These are phyloP conservation scores for Eupelmus urozonus DNA, from an alignment of 2,888 invertebrate genomes.

Conservation along the genomic window DNA sequence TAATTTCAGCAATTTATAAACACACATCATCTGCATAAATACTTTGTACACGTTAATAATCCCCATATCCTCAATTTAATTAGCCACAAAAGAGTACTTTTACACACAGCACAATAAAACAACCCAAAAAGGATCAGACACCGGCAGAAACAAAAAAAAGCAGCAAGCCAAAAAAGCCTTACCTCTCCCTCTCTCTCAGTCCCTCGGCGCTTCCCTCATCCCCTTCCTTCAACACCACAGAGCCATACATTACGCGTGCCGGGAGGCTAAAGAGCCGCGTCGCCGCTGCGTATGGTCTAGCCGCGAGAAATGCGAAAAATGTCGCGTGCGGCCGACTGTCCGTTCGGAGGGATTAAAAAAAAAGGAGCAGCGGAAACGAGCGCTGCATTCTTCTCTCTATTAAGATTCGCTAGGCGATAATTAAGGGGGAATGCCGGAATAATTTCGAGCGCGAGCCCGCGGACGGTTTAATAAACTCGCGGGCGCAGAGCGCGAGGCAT, in stretches of 20 bases:
- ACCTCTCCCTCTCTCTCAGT: no score
- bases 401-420: slow-evolving; percentile 60
- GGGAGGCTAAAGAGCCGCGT: slow-evolving; percentile 59
- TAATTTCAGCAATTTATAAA: no score
- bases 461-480: slow-evolving; percentile 42
- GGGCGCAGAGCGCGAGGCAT: slow-evolving; percentile 24
- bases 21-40: no score
- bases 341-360: slow-evolving; percentile 5
- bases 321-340: slow-evolving; percentile 43
- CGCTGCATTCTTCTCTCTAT: slow-evolving; percentile 55
- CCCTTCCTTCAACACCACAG: not conserved
- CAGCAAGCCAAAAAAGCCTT: no score
- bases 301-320: slow-evolving; percentile 56
- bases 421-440: slow-evolving; percentile 62
- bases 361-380: slow-evolving; percentile 49
- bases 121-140: no score
- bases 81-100: no score
- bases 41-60: no score
- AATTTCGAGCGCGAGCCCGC: slow-evolving; percentile 36
- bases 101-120: no score
- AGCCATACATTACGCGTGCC: slow-evolving; percentile 68
- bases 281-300: slow-evolving; percentile 60
- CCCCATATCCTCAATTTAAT: no score
- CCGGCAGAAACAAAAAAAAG: no score
- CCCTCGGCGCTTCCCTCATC: not conserved